Evolutionary conservation across 2,797 vertebrate genomes (phyloP).

Genomic region (Phaenicophaeus curvirostris): DNA sequence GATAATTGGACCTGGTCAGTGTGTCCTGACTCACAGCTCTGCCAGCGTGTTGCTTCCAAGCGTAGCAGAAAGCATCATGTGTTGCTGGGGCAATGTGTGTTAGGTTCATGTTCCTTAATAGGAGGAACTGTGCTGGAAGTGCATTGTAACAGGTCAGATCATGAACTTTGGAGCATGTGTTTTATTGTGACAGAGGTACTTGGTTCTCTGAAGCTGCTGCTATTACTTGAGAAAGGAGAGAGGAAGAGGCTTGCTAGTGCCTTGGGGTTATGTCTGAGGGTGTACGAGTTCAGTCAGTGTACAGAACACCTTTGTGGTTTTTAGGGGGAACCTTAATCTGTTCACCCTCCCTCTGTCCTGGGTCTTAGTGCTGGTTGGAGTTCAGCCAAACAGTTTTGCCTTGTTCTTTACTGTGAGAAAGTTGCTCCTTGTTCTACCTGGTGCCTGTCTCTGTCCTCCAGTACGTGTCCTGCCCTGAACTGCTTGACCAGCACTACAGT

Average conservation of each 20-base stretch:
- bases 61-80: accelerated
- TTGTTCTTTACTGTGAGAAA: background rate
- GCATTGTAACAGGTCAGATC: background rate
- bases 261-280: background rate
- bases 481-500: constrained; percentile 87
- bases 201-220: background rate
- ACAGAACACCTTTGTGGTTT: background rate
- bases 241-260: background rate
- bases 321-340: background rate
- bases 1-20: background rate
- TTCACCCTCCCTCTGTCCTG: background rate
- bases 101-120: background rate
- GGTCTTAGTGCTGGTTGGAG: background rate
- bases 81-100: background rate
- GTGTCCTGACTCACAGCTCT: background rate
- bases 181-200: background rate
- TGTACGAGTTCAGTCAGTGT: background rate
- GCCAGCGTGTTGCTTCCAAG: background rate
- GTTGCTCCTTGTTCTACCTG: background rate
- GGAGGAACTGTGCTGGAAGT: background rate
- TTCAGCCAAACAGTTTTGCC: background rate
- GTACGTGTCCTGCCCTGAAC: constrained; percentile 91
- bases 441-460: constrained; percentile 35
- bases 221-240: background rate
- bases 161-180: background rate